Conservation (phyloP, 2,797 vertebrate genomes). For the Liasis olivaceus region DNA sequence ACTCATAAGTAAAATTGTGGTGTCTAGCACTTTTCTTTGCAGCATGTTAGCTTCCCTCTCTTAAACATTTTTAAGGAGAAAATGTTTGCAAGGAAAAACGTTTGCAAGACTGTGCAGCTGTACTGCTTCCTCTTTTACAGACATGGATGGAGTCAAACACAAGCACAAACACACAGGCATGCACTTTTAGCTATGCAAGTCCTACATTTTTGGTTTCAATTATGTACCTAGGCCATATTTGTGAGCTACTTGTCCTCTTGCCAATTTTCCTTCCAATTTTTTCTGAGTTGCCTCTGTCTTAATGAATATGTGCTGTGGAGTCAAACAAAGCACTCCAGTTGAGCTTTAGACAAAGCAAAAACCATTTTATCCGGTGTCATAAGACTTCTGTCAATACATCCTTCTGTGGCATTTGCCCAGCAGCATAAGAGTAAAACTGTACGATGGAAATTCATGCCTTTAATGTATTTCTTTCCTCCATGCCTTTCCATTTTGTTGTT, state of each 20-base stretch:
- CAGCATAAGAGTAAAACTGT: background rate
- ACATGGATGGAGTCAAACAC: background rate
- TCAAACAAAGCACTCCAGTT: background rate
- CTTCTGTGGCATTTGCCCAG: background rate
- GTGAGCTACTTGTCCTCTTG: background rate
- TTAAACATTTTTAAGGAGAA: background rate
- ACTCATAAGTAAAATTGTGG: background rate
- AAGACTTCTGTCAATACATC: conserved; percentile 18
- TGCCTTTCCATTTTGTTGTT: background rate
- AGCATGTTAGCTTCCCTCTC: background rate
- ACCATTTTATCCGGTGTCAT: conserved; percentile 2
- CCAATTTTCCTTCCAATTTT: background rate
- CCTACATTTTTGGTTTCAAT: background rate
- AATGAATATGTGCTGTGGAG: background rate
- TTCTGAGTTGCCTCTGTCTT: background rate
- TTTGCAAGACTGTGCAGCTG: background rate
- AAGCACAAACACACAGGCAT: background rate
- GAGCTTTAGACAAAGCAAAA: background rate
- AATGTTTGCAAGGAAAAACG: background rate
- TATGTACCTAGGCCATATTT: background rate
- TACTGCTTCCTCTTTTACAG: background rate
- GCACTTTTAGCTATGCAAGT: background rate
- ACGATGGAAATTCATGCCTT: background rate
- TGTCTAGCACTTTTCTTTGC: background rate
- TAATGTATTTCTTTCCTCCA: conserved; percentile 5